phyloP scores from a whole-genome alignment of 1,140 invertebrate species.

The Magallana gigas region DNA sequence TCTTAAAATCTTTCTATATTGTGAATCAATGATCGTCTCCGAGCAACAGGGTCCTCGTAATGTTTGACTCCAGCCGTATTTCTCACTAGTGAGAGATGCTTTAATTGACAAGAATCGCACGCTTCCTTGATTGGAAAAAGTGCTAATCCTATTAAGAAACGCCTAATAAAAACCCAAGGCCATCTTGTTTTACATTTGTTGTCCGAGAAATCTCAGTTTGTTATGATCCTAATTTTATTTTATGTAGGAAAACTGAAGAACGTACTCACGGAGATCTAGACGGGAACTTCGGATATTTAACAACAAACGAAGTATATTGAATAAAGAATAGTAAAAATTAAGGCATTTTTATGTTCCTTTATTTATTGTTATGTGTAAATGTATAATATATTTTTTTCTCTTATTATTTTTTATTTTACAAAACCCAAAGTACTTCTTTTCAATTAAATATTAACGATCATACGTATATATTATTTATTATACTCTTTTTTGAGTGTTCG shows the following conservation, averaged over 20 bases:
- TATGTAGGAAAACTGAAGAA: not conserved
- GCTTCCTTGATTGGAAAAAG: conserved; percentile 13
- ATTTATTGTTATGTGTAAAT: too few relatives aligned
- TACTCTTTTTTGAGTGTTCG: too few relatives aligned
- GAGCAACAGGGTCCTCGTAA: conserved; percentile 29
- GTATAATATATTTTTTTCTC: too few relatives aligned
- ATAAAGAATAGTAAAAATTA: too few relatives aligned
- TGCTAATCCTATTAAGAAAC: conserved; percentile 27
- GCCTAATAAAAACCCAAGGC: not conserved
- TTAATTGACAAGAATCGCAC: conserved; percentile 16
- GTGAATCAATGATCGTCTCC: not conserved
- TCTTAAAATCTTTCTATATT: too few relatives aligned
- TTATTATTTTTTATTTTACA: too few relatives aligned
- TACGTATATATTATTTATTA: too few relatives aligned
- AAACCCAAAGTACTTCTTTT: too few relatives aligned
- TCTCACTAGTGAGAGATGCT: not conserved
- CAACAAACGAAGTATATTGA: too few relatives aligned
- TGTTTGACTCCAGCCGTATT: not conserved
- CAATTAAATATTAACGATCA: too few relatives aligned
- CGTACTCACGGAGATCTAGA: not conserved
- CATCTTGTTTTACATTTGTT: conserved; percentile 12
- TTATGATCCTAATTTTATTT: not conserved
- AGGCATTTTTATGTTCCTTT: too few relatives aligned
- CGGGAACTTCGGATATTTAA: not conserved
- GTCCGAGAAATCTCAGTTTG: not conserved